phyloP scores from a whole-genome alignment of 2,113 vertebrate species.

The Coptodon bakossiorum region DNA sequence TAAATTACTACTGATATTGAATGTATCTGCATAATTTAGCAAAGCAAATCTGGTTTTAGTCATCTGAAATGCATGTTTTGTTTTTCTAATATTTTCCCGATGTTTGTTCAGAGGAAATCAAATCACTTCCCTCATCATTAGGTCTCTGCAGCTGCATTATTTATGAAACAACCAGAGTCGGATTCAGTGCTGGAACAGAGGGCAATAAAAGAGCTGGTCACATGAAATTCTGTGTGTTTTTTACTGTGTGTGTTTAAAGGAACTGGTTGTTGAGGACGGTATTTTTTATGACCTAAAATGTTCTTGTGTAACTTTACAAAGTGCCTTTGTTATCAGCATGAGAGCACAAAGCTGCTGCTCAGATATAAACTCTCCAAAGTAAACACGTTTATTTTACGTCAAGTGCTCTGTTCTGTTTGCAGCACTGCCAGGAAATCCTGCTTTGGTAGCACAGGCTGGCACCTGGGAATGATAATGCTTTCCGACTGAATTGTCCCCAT shows the following conservation, averaged over 20 bases:
- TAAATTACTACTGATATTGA: neutral
- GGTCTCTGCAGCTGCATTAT: neutral
- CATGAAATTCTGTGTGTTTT: neutral
- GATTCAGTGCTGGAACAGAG: neutral
- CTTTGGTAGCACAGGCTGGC: neutral
- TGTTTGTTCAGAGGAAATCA: neutral
- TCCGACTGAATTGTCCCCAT: neutral
- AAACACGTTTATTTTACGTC: neutral
- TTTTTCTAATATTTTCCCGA: neutral
- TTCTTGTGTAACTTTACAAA: neutral
- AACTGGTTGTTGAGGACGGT: neutral
- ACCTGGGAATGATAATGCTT: neutral
- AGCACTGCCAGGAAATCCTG: neutral
- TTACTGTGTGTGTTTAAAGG: neutral
- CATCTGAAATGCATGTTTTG: neutral
- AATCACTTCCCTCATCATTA: neutral
- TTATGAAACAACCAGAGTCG: neutral
- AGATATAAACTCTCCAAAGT: neutral
- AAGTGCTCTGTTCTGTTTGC: neutral
- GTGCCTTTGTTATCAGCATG: neutral
- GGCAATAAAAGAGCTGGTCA: neutral
- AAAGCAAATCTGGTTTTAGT: neutral
- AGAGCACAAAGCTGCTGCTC: neutral
- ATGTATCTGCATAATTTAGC: neutral
- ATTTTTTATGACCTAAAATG: neutral